Evolutionary conservation across 2,113 vertebrate species (phyloP).

Genomic region (Dendropsophus ebraccatus): DNA sequence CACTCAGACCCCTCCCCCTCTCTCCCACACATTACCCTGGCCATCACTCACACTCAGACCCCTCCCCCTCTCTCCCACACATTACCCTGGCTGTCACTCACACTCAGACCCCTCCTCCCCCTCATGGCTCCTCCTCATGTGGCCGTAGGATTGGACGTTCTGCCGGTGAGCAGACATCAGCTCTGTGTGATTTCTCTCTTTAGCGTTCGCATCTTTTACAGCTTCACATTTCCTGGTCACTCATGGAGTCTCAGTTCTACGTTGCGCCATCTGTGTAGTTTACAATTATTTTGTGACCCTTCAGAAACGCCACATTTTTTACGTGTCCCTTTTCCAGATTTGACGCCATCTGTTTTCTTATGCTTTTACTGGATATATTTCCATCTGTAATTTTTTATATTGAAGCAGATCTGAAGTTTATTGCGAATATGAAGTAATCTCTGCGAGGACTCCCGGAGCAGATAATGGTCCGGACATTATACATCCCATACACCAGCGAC

Average conservation of each 20-base stretch:
- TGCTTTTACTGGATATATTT: not conserved
- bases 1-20: no score
- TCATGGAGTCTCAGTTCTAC: not conserved
- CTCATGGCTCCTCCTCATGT: no score
- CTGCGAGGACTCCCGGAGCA: not conserved
- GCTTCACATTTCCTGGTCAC: not conserved
- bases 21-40: no score
- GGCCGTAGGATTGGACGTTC: not conserved
- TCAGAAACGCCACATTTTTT: not conserved
- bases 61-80: no score
- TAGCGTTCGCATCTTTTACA: not conserved
- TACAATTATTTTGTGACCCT: not conserved
- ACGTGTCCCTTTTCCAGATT: slow-evolving; percentile 22
- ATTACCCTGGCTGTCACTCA: no score
- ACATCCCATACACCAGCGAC: no score
- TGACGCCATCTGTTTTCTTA: not conserved
- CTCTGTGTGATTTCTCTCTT: not conserved
- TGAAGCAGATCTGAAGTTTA: not conserved
- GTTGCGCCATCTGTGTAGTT: not conserved
- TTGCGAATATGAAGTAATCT: not conserved
- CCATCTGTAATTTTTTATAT: not conserved
- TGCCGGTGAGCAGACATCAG: not conserved
- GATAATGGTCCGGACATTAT: not conserved
- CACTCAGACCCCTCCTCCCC: no score
- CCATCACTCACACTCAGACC: no score